These are phyloP conservation scores for Heteractis magnifica DNA, from an alignment of 92 coral and sea anemone species.

Conservation along the genomic window DNA sequence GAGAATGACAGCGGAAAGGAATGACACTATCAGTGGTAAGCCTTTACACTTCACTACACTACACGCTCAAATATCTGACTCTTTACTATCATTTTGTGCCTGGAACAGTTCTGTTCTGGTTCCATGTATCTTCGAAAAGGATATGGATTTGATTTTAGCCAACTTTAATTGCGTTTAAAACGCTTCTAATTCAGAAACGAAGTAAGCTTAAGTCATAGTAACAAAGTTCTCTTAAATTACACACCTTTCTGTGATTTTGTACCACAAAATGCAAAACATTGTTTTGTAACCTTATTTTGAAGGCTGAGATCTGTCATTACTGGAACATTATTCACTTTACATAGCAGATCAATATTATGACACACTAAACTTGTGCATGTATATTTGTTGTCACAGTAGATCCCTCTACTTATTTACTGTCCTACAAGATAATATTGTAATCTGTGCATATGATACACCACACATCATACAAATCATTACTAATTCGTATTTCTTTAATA, in stretches of 20 bases:
- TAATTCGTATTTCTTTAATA: background rate
- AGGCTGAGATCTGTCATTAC: background rate
- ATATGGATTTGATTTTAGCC: background rate
- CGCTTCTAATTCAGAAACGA: background rate
- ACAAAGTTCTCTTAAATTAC: background rate
- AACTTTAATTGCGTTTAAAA: background rate
- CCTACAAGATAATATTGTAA: background rate
- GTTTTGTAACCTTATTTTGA: background rate
- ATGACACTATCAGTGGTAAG: constrained; percentile 49
- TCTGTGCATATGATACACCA: background rate
- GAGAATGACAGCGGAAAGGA: constrained; percentile 48
- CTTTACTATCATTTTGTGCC: background rate
- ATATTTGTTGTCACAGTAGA: background rate
- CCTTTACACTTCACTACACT: background rate
- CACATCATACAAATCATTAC: background rate
- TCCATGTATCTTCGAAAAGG: background rate
- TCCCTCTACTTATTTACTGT: background rate
- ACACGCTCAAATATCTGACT: background rate
- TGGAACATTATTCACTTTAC: background rate
- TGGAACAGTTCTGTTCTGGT: background rate
- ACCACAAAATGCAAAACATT: background rate
- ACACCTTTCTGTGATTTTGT: background rate
- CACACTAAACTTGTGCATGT: background rate
- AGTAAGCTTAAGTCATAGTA: background rate
- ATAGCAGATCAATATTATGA: background rate